phyloP scores from a whole-genome alignment of 2,113 vertebrate genomes.

The Oncorhynchus tshawytscha region DNA sequence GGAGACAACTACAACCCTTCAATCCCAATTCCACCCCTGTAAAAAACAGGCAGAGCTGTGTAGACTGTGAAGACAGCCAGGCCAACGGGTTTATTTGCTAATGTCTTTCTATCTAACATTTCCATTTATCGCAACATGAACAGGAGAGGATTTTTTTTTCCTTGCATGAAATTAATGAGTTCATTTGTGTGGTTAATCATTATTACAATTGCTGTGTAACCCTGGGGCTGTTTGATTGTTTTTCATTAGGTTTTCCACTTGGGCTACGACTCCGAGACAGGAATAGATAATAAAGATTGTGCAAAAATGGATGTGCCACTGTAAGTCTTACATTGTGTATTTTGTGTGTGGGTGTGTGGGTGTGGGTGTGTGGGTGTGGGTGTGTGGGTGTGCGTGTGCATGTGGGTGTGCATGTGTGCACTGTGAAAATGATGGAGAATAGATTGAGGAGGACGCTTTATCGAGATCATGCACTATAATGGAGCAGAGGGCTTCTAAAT shows the following conservation, averaged over 20 bases:
- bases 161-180: neutral
- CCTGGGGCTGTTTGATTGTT: neutral
- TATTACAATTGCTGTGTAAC: constrained; percentile 3
- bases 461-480: too few species aligned
- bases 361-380: too few species aligned
- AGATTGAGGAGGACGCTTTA: too few species aligned
- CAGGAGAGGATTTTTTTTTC: neutral
- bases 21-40: neutral
- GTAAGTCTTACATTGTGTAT: neutral
- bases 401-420: too few species aligned
- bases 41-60: neutral
- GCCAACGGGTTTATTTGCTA: neutral
- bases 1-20: constrained; percentile 24
- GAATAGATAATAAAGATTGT: neutral
- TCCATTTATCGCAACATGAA: constrained; percentile 5
- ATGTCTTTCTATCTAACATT: neutral
- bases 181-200: constrained; percentile 6
- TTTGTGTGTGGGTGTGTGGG: too few species aligned
- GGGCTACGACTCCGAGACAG: neutral
- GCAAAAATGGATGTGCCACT: neutral
- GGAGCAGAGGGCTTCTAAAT: too few species aligned
- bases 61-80: neutral
- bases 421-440: too few species aligned
- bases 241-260: neutral
- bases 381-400: too few species aligned